Percentiles rank a stretch among this genome's conserved stretches.
Conservation (phyloP, 1,140 invertebrate species). For the Tribolium castaneum region DNA sequence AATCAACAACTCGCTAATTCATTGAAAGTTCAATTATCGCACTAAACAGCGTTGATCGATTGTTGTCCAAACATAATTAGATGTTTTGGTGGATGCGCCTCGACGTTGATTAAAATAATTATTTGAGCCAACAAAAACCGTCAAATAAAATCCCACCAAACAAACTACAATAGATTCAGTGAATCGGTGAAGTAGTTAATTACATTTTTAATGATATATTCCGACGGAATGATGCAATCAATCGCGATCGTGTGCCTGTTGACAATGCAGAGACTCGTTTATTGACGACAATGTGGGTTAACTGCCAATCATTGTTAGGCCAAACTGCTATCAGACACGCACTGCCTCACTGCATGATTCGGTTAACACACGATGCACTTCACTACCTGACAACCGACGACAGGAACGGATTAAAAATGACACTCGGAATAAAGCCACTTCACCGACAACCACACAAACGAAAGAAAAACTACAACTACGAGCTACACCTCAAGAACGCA, state of each 20-base stretch:
- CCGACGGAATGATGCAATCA: constrained; percentile 24
- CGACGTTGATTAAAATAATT: constrained; percentile 5
- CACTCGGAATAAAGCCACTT: neutral
- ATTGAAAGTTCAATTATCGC: neutral
- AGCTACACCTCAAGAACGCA: neutral
- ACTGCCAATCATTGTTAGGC: constrained; percentile 35
- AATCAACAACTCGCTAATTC: neutral
- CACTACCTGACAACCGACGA: constrained; percentile 19
- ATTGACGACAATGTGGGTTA: constrained; percentile 32
- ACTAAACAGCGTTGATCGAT: neutral
- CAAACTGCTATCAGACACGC: constrained; percentile 31
- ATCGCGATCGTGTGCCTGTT: constrained; percentile 21
- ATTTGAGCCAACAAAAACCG: neutral
- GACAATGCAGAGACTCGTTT: constrained; percentile 31
- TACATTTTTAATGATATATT: constrained; percentile 33
- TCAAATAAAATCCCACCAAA: neutral
- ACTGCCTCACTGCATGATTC: constrained; percentile 31
- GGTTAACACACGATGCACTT: constrained; percentile 33
- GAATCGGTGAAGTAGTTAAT: constrained; percentile 24
- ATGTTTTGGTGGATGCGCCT: neutral
- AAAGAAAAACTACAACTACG: neutral
- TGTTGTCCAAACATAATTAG: constrained; percentile 21
- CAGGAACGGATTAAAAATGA: constrained; percentile 7
- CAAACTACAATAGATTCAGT: neutral
- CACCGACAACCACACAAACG: neutral